These are phyloP conservation scores for Zeus faber DNA, from an alignment of 2,113 vertebrate species.

Conservation along the genomic window DNA sequence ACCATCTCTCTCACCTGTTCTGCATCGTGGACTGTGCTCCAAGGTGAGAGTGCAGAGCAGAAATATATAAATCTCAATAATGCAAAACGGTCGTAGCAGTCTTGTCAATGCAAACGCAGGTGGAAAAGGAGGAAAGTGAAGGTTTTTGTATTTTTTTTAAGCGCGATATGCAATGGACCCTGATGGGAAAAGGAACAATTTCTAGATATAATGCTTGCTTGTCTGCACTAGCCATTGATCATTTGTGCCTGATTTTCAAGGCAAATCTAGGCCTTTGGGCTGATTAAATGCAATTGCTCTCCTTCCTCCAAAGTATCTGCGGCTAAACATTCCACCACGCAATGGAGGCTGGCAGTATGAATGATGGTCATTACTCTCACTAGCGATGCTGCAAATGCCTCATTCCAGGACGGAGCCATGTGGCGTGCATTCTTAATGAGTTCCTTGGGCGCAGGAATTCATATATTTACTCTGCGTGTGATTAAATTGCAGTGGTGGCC, in stretches of 20 bases:
- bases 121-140: no score
- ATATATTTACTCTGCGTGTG: conserved; percentile 52
- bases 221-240: conserved; percentile 39
- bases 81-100: no score
- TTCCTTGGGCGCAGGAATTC: conserved; percentile 44
- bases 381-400: conserved; percentile 46
- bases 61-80: no score
- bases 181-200: conserved; percentile 30
- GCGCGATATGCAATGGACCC: no score
- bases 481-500: conserved; percentile 49
- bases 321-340: conserved; percentile 47
- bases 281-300: conserved; percentile 56
- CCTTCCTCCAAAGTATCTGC: conserved; percentile 41
- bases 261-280: conserved; percentile 39
- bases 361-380: conserved; percentile 56
- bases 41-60: no score
- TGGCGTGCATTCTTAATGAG: conserved; percentile 59
- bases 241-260: conserved; percentile 34
- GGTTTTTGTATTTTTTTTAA: no score
- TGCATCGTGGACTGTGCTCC: no score
- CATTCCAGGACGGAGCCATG: conserved; percentile 51
- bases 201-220: conserved; percentile 17
- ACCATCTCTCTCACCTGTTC: no score
- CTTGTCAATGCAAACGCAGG: no score
- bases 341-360: conserved; percentile 56